Base-by-base conservation (phyloP, 1,140 invertebrate species). In the Bombus confusus region DNA sequence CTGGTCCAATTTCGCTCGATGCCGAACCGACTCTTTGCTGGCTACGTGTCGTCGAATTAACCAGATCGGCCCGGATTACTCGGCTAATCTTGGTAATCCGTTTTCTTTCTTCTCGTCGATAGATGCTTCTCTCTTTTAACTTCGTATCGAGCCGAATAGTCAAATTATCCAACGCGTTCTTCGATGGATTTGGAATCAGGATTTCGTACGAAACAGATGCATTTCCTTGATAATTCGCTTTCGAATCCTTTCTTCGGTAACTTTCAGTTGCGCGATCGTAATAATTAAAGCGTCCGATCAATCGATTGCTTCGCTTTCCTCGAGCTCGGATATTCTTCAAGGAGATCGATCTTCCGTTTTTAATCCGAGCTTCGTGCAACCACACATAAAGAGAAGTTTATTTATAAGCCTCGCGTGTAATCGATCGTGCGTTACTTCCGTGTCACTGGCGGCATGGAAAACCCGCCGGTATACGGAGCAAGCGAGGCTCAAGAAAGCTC, bases 401-500 rank as follows among this genome's bases (percentile, higher is more conserved):
- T 87, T 90, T 90, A 90, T 82, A 87, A 90, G 82, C 83, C 37
- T 69, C 62, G 82, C 39, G 74, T 64, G 81, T 87, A 83, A 90
- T 90, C 89, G 89, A 90, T 90, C 88, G 89, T 68, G 76, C 66
- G 86, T 90, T 90, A 90, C 83, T 90, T 90, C 80, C 88, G 80
- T 90, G 89, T 90, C 89, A 88, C 82, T 66, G 69, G 15, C 79
- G 34, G 59, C 86, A 83, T 62, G 88, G 79, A 80, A 85, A 85
- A 75, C 78, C 81, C 78, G 68, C 75, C 47, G 31, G 39, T 76
- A 81, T 79, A 78, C 34, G 47, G 15, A n/a, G 12, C 9, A 62
- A 39, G 37, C 74, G 6, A 15, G 34, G 68, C 71, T 75, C 41
- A 64, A 85, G 76, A 86, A 89, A 68, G 75, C 75, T 37, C 62